Conservation (phyloP, 2,113 vertebrate genomes). For the Lethenteron reissneri region DNA sequence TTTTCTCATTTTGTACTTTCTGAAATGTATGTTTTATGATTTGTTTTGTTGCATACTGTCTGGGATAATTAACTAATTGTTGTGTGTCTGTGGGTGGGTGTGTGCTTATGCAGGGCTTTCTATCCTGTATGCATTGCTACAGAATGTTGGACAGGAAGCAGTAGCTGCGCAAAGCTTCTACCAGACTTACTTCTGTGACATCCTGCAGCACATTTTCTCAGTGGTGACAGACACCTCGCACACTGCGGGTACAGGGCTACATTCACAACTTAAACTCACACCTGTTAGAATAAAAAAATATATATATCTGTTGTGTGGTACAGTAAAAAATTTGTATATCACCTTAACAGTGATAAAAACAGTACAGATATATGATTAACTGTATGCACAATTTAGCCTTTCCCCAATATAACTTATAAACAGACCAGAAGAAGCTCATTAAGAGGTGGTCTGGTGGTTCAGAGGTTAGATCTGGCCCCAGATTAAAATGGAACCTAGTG, state of each 20-base stretch:
- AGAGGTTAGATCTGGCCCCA: too few species aligned
- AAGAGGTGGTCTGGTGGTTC: too few species aligned
- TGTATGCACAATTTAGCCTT: too few species aligned
- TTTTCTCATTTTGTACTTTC: neutral
- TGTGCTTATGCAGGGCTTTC: constrained; percentile 42
- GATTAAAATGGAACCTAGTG: too few species aligned
- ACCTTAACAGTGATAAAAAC: too few species aligned
- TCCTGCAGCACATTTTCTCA: constrained; percentile 93
- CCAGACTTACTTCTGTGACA: constrained; percentile 91
- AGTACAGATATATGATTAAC: too few species aligned
- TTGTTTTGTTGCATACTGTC: rapidly evolving
- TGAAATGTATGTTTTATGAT: rapidly evolving
- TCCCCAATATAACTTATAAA: too few species aligned
- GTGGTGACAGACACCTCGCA: constrained; percentile 97
- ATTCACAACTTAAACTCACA: neutral
- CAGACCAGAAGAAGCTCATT: too few species aligned
- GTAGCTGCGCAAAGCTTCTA: constrained; percentile 93
- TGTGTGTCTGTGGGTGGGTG: neutral
- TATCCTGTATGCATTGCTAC: constrained; percentile 80
- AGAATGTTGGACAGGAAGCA: constrained; percentile 92
- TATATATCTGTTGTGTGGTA: too few species aligned
- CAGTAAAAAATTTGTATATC: too few species aligned
- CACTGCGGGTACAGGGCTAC: constrained; percentile 55
- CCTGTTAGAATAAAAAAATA: too few species aligned
- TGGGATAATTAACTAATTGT: neutral